Evolutionary conservation across 2,113 vertebrate species (phyloP).

Genomic region (Sigmodon hispidus): DNA sequence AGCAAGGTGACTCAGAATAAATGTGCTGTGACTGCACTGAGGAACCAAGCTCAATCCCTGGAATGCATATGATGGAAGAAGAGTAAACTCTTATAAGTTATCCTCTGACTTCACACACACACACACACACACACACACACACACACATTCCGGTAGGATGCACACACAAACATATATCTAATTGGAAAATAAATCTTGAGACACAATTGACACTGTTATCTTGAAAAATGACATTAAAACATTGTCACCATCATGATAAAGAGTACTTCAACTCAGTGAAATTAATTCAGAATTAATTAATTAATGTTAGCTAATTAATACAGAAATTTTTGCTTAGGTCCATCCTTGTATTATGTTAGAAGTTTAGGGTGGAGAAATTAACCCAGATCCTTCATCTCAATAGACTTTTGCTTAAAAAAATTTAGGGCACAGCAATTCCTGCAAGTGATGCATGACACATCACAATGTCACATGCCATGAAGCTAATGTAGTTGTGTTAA

Average conservation of each 20-base stretch:
- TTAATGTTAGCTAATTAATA: too few species aligned
- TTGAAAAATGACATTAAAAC: conserved; percentile 72
- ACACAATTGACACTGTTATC: conserved; percentile 60
- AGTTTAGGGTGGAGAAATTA: conserved; percentile 72
- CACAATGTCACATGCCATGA: background rate
- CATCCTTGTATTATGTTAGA: conserved; percentile 63
- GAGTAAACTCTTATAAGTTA: too few species aligned
- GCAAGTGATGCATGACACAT: background rate
- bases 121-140: background rate
- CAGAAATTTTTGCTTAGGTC: conserved; percentile 68
- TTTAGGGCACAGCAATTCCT: background rate
- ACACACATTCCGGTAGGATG: too few species aligned
- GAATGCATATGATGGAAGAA: too few species aligned
- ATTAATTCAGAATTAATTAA: too few species aligned
- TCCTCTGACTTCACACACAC: background rate
- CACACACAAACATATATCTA: background rate
- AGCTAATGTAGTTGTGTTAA: background rate
- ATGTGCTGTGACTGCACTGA: background rate
- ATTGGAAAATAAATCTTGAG: background rate
- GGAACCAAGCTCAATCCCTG: background rate
- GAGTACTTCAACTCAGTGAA: conserved; percentile 58
- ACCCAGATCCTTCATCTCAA: conserved; percentile 9
- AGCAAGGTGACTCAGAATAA: background rate
- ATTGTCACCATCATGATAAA: conserved; percentile 57
- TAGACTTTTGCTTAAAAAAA: background rate